phyloP scores from a whole-genome alignment of 2,797 vertebrate genomes.

The Hapalemur alaotrensis region DNA sequence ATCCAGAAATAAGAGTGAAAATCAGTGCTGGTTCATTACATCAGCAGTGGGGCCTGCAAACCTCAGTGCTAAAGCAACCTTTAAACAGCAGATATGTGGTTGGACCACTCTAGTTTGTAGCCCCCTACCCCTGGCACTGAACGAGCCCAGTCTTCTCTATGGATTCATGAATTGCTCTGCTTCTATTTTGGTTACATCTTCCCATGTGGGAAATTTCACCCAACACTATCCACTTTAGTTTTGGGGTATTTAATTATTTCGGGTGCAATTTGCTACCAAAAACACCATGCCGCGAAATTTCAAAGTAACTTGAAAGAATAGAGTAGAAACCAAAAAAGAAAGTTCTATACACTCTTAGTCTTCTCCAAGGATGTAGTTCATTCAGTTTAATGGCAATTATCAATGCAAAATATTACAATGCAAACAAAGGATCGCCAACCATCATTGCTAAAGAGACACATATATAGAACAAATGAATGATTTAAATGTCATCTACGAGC shows the following conservation, averaged over 20 bases:
- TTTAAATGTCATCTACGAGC: neutral
- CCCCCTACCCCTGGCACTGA: neutral
- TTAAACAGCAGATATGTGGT: neutral
- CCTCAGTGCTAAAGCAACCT: neutral
- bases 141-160: neutral
- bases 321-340: neutral
- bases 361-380: neutral
- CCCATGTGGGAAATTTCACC: neutral
- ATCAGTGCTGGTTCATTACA: slow-evolving; percentile 59
- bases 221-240: neutral
- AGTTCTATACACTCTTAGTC: neutral
- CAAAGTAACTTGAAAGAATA: neutral
- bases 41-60: neutral
- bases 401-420: neutral
- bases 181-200: neutral
- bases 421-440: neutral
- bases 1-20: slow-evolving; percentile 36
- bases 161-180: neutral
- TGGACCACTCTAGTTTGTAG: neutral
- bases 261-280: neutral
- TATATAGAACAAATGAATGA: neutral
- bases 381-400: neutral
- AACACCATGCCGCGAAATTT: neutral
- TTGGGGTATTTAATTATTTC: neutral
- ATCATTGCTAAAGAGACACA: neutral